Conservation (phyloP, 2,113 vertebrate genomes). For the Toxotes chatareus region DNA sequence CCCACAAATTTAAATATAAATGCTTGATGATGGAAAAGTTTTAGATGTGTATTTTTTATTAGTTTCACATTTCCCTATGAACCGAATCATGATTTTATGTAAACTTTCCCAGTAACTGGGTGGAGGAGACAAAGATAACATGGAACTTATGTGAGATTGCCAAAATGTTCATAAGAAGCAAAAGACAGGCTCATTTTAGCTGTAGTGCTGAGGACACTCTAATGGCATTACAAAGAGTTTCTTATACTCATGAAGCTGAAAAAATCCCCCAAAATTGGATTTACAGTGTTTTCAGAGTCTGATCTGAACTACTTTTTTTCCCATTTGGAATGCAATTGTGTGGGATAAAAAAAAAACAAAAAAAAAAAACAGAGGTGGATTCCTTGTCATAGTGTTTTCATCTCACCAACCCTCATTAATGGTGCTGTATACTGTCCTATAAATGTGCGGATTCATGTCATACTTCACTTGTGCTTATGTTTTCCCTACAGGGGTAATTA, state of each 20-base stretch:
- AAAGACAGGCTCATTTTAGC: background rate
- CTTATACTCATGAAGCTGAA: no score
- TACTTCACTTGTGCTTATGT: conserved; percentile 1
- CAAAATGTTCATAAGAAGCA: no score
- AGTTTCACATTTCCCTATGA: background rate
- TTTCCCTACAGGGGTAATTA: conserved; percentile 24
- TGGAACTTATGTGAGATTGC: no score
- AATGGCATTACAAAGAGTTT: background rate
- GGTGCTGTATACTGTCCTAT: background rate
- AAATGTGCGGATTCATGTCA: background rate
- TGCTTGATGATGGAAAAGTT: background rate
- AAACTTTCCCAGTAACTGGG: no score
- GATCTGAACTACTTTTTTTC: background rate
- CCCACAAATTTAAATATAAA: no score
- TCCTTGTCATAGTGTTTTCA: no score
- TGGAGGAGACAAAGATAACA: no score
- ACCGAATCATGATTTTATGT: background rate
- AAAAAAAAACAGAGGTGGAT: no score
- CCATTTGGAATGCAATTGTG: background rate
- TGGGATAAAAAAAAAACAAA: background rate
- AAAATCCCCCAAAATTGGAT: background rate
- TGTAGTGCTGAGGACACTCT: background rate
- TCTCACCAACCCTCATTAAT: background rate
- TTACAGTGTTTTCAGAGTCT: background rate
- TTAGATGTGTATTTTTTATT: background rate